Conservation (phyloP, 2,113 vertebrate genomes). For the Chlorodrepanis virens region DNA sequence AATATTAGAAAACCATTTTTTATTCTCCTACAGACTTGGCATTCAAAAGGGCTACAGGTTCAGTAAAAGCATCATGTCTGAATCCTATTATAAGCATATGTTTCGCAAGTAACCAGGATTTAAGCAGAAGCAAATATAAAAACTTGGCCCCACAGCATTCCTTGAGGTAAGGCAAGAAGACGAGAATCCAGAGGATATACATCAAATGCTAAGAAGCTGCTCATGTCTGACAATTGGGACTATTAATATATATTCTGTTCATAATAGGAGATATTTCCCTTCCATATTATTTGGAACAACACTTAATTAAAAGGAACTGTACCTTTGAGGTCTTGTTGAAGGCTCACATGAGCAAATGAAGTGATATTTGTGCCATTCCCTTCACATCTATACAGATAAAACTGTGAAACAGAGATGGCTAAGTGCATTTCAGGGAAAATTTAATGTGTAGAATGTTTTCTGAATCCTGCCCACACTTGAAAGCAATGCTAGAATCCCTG, state of each 20-base stretch:
- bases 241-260: not conserved
- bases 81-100: not conserved
- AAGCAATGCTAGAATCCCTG: not conserved
- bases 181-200: not conserved
- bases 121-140: not conserved
- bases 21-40: not conserved
- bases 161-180: not conserved
- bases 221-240: not conserved
- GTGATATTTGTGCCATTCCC: not conserved
- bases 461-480: not conserved
- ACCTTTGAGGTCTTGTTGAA: not conserved
- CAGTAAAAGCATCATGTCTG: not conserved
- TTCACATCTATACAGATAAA: not conserved
- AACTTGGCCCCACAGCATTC: not conserved
- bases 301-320: not conserved
- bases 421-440: not conserved
- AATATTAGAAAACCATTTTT: conserved; percentile 20
- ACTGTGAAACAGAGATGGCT: not conserved
- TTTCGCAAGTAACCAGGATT: not conserved
- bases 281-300: not conserved
- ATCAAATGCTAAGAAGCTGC: not conserved
- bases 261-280: not conserved
- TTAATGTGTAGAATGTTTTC: not conserved
- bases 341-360: not conserved
- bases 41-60: not conserved